Evolutionary conservation across 2,888 invertebrate genomes (phyloP), one percentile per base, ranked within the genome.

Genomic region (Mellilla xanthometata): DNA sequence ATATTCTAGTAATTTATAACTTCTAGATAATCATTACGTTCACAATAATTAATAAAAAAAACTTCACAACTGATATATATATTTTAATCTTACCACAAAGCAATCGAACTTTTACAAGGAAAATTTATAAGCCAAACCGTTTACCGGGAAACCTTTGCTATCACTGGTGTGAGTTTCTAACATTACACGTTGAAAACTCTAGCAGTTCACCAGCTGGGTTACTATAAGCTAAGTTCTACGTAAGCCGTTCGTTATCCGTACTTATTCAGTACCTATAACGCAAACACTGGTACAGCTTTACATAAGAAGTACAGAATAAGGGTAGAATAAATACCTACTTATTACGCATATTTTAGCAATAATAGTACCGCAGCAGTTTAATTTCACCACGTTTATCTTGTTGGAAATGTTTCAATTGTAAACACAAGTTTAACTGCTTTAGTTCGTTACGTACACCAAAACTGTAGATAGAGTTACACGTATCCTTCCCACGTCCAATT

Each of bases 381-480:
- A 60, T 60, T 58, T 47, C 48, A 39, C 42, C 52, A 41, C 54
- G 49, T 54, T 60, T 54, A 58, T 58, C 54, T 57, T 47, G 39
- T 33, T 13, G 24, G 47, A 48, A 56, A 52, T 56, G 56, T 60
- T 62, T 60, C 44, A 48, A 54, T 52, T 53, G 57, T 51, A 58
- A 58, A 60, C 54, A 58, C 42, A 53, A 44, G 48, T 46, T 46
- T 49, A 44, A 58, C 49, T 48, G 36, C 29, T 60, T 51, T 53
- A 57, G 56, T 56, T 53, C 30, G 31, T 50, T 34, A 45, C 39
- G 43, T 47, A 41, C 41, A 35, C 41, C 24, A 9, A 31, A 27
- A 39, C 48, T 44, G 39, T 38, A 30, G 38, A 35, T 31, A 40
- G 30, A 39, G 22, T 24, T 45, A 19, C 15, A 6, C 6, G 9